These are phyloP conservation scores for Smutsia gigantea DNA, from an alignment of 2,797 vertebrate genomes.

Conservation along the genomic window DNA sequence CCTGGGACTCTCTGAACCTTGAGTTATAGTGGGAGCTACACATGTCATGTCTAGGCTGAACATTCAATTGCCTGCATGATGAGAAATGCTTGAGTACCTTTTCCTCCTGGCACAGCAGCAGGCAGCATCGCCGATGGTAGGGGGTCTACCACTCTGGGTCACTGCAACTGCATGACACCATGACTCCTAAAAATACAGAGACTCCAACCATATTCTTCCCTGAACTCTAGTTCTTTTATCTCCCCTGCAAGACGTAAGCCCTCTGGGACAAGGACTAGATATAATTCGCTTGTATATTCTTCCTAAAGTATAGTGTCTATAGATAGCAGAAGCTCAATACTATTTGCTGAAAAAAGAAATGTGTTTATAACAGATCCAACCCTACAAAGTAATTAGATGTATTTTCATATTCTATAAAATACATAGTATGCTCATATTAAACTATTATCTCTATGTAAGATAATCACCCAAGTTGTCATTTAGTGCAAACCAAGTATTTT, in stretches of 20 bases:
- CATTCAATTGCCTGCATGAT: background rate
- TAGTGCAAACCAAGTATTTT: conserved; percentile 32
- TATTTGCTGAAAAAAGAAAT: background rate
- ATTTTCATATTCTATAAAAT: conserved; percentile 29
- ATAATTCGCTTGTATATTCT: background rate
- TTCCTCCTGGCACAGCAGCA: background rate
- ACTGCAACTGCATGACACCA: background rate
- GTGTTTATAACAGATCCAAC: background rate
- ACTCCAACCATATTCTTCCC: background rate
- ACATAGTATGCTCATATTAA: background rate
- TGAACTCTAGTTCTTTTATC: background rate
- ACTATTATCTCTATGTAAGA: background rate
- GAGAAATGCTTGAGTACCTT: background rate
- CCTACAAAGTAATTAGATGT: background rate
- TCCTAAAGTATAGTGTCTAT: background rate
- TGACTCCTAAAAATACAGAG: background rate
- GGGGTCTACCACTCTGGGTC: background rate
- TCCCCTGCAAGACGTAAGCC: background rate
- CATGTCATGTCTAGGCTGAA: background rate
- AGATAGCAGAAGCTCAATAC: background rate
- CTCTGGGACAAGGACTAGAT: background rate
- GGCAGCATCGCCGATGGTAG: background rate
- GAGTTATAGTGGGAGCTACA: background rate
- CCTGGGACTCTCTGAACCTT: background rate
- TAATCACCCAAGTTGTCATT: background rate